A percentile compares a stretch with the other conserved stretches of the same genome.
Conservation (phyloP, 2,888 invertebrate species). For the Limulus polyphemus region DNA sequence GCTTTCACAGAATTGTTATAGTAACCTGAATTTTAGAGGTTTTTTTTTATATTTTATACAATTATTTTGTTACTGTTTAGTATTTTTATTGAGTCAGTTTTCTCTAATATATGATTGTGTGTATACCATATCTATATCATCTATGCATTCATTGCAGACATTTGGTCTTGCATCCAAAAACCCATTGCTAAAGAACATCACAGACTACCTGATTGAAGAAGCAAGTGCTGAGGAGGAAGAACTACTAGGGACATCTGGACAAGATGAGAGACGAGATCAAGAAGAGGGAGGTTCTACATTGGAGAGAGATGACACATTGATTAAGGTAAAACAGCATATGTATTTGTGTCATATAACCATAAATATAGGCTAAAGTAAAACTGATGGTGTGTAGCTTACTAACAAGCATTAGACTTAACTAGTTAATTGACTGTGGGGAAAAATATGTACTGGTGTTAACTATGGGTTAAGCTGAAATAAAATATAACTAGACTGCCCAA, state of each 20-base stretch:
- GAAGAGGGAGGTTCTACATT: constrained; percentile 40
- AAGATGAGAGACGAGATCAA: constrained; percentile 36
- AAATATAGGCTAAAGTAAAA: not conserved
- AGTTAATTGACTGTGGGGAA: no score
- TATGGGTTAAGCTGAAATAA: no score
- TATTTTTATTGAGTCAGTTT: no score
- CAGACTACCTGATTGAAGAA: constrained; percentile 94
- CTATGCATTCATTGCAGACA: constrained; percentile 4
- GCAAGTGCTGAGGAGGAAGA: constrained; percentile 98
- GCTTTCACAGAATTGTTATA: no score
- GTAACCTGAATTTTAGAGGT: no score
- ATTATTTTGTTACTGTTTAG: no score
- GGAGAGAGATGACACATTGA: constrained; percentile 56
- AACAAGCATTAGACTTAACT: not conserved
- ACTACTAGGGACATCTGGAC: constrained; percentile 48
- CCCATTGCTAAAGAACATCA: constrained; percentile 90
- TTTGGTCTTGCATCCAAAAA: constrained; percentile 45
- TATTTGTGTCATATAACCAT: constrained; percentile 6
- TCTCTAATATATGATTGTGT: no score
- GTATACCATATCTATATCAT: no score
- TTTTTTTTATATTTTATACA: no score
- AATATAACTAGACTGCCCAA: no score
- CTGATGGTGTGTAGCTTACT: not conserved
- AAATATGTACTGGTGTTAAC: no score
- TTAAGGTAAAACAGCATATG: constrained; percentile 47